phyloP scores from a whole-genome alignment of 2,888 invertebrate species.

The Vesta saturnalis region DNA sequence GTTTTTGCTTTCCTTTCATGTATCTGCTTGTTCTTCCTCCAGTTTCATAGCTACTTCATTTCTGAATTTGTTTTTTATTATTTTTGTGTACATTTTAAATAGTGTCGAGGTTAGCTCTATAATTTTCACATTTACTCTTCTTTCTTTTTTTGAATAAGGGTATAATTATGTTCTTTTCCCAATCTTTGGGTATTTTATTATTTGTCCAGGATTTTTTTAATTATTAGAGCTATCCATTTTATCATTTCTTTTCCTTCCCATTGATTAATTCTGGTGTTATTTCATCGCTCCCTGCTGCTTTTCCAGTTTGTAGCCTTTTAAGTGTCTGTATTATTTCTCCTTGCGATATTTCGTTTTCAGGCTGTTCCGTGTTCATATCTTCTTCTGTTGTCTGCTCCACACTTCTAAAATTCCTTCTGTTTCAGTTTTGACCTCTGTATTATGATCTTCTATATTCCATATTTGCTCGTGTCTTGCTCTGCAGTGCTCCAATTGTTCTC shows the following conservation, averaged over 20 bases:
- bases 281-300: neutral
- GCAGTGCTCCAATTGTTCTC: too few species aligned
- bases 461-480: neutral
- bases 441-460: neutral
- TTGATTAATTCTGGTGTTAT: too few species aligned
- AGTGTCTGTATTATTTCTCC: neutral
- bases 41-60: constrained; percentile 16
- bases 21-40: constrained; percentile 9
- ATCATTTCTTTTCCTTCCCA: too few species aligned
- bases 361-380: neutral
- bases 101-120: too few species aligned
- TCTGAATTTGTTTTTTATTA: constrained; percentile 13
- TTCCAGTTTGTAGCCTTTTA: neutral
- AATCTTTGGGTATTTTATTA: too few species aligned
- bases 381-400: neutral
- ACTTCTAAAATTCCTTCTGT: neutral
- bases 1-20: constrained; percentile 10
- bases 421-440: neutral
- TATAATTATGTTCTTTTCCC: too few species aligned
- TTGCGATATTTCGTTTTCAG: neutral
- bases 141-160: too few species aligned
- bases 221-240: too few species aligned
- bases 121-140: too few species aligned
- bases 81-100: constrained; percentile 2
- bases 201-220: too few species aligned